Evolutionary conservation across 2,113 vertebrate species (phyloP), one percentile per base, ranked within the genome.

Genomic region (Phoenicopterus ruber): DNA sequence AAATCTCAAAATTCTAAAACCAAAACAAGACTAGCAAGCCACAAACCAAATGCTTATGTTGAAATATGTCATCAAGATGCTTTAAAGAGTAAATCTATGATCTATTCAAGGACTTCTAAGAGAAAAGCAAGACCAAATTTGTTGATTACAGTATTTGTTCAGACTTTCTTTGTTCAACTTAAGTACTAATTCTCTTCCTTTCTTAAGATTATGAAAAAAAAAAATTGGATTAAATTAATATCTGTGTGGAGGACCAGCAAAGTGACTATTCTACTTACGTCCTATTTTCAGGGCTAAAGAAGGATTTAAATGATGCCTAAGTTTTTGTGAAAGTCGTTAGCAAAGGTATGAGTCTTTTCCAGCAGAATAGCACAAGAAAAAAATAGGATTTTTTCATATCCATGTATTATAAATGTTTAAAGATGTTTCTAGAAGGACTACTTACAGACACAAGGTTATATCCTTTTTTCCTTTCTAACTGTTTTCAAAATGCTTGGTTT

Each of bases 121-220:
- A 74, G 66, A 88, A 85, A 95, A 97, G 74, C 47, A 74, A 81
- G 59, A 73, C 32, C 32, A 67, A 47, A 86, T 88, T 90, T 90
- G 42, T 92, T 95, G 65, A 93, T 94, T 93, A 83, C 52, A 40
- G 22, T 73, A 66, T 86, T 86, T 96, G n/a, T 88, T 90, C 46
- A 67, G 49, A 46, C 16, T 86, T 87, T 32, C 13, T 49, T 73
- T 61, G 26, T 84, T 71, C 46, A 32, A 77, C 42, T 93, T 82
- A 70, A 61, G 29, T 88, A 70, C 50, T 62, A 80, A 77, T 93
- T 93, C 17, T 80, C 32, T 61, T 82, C n/a, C 15, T 92, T 90
- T 83, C 38, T 90, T 70, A 88, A 66, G 21, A 82, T 94, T 57
- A 73, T 54, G 32, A 4, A 22, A 29, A 32, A 74, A 76, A 89